phyloP scores from a whole-genome alignment of 2,113 vertebrate genomes.

The Hystrix brachyura region DNA sequence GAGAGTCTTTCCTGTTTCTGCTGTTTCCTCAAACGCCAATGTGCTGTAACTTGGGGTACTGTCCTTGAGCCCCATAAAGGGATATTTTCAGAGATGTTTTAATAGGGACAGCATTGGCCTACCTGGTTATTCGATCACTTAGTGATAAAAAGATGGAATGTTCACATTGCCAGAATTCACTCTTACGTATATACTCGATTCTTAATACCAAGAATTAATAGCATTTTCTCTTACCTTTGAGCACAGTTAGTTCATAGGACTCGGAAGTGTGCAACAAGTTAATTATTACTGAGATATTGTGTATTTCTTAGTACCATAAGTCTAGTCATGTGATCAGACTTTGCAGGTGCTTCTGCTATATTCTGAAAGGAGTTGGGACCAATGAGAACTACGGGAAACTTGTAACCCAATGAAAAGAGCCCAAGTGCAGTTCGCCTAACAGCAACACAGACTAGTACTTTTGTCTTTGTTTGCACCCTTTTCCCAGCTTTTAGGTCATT shows the following conservation, averaged over 20 bases:
- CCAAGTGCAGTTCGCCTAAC: neutral
- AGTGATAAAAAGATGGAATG: slow-evolving; percentile 7
- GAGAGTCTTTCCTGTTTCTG: neutral
- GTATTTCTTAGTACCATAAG: neutral
- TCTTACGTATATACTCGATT: neutral
- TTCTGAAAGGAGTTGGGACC: slow-evolving; percentile 35
- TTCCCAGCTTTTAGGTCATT: neutral
- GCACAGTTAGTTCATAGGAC: slow-evolving; percentile 9
- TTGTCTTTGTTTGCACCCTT: neutral
- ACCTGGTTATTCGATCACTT: neutral
- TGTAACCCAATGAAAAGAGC: neutral
- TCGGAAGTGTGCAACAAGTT: slow-evolving; percentile 10
- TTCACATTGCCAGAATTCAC: slow-evolving; percentile 53
- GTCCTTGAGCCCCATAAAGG: neutral
- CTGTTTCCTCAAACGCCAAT: neutral
- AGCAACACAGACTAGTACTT: slow-evolving; percentile 4
- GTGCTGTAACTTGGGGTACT: neutral
- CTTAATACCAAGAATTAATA: slow-evolving; percentile 49
- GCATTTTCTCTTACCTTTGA: slow-evolving; percentile 51
- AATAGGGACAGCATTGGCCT: neutral
- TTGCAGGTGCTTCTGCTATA: slow-evolving; percentile 18
- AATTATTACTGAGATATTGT: slow-evolving; percentile 40
- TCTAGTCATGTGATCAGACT: neutral
- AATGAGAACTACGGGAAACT: neutral
- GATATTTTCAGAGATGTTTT: neutral